Evolutionary conservation across 1,140 invertebrate species (phyloP), one percentile per base, ranked within the genome.

Genomic region (Rhysida immarginata): DNA sequence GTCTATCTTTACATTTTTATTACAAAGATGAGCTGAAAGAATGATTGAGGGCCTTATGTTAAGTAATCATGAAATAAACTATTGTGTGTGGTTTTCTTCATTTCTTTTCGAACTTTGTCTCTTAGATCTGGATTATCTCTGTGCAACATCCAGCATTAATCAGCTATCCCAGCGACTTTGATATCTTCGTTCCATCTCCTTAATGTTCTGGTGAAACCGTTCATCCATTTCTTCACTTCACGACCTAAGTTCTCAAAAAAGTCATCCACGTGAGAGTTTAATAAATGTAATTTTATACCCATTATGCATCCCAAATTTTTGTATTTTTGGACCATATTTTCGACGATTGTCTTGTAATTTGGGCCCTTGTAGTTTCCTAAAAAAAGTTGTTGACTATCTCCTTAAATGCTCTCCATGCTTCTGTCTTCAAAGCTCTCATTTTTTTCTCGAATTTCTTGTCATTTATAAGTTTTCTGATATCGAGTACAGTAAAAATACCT

Each of bases 391-490:
- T n/a, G n/a, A n/a, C n/a, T n/a, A n/a, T 48, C 26, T 43, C 56
- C 27, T 24, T 21, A 54, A 59, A 50, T 14, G 57, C 26, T 53
- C 56, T 53, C 54, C 57, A 62, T 8, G 58, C 52, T 35, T 23
- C 55, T 55, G n/a, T 55, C 26, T 45, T 59, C 57, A 18, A 54
- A 43, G 35, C 46, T 27, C 13, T 53, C 42, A 59, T 45, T 48
- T 59, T 62, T 41, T 59, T 57, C 26, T 26, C 23, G 51, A 59
- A 62, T 52, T 59, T 43, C 27, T 54, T 23, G 50, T 11, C 58
- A 26, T 55, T 56, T 20, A 65, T 58, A 20, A 67, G 54, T 56
- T 65, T 58, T 57, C 55, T 60, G 29, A 69, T 63, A 52, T 68
- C 61, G 49, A 63, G 64, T 8, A 8, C 29, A 8, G 16, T 16